These are phyloP conservation scores for Ectropis grisescens DNA, from an alignment of 1,140 invertebrate genomes.

Conservation along the genomic window DNA sequence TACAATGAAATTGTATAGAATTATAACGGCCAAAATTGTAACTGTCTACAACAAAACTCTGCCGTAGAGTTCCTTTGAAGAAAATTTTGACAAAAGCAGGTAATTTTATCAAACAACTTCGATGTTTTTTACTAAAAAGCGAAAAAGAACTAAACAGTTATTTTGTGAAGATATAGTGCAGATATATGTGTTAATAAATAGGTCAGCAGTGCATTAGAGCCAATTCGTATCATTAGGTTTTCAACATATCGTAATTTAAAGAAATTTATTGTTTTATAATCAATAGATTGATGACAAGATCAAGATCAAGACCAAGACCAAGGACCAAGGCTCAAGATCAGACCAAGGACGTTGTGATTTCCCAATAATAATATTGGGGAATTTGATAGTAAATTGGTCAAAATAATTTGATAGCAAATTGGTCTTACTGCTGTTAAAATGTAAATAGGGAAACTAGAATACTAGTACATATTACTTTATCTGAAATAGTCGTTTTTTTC, in stretches of 20 bases:
- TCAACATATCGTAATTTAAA: slow-evolving; percentile 24
- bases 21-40: slow-evolving; percentile 69
- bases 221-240: slow-evolving; percentile 39
- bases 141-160: slow-evolving; percentile 46
- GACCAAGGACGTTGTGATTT: too few relatives aligned
- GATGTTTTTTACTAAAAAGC: slow-evolving; percentile 26
- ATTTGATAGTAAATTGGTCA: too few relatives aligned
- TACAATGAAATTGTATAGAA: slow-evolving; percentile 67
- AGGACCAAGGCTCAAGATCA: too few relatives aligned
- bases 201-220: slow-evolving; percentile 25
- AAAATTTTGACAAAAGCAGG: slow-evolving; percentile 57
- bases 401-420: too few relatives aligned
- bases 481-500: too few relatives aligned
- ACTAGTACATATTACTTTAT: too few relatives aligned
- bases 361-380: too few relatives aligned
- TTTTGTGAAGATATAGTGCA: slow-evolving; percentile 36
- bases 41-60: slow-evolving; percentile 61
- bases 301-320: slow-evolving; percentile 10
- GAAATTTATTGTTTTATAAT: slow-evolving; percentile 53
- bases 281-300: slow-evolving; percentile 16
- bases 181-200: slow-evolving; percentile 48
- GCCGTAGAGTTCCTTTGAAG: slow-evolving; percentile 36
- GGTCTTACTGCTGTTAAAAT: too few relatives aligned
- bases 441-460: too few relatives aligned
- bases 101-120: slow-evolving; percentile 50